phyloP scores from a whole-genome alignment of 2,888 invertebrate species.

The Temnothorax rugatulus region DNA sequence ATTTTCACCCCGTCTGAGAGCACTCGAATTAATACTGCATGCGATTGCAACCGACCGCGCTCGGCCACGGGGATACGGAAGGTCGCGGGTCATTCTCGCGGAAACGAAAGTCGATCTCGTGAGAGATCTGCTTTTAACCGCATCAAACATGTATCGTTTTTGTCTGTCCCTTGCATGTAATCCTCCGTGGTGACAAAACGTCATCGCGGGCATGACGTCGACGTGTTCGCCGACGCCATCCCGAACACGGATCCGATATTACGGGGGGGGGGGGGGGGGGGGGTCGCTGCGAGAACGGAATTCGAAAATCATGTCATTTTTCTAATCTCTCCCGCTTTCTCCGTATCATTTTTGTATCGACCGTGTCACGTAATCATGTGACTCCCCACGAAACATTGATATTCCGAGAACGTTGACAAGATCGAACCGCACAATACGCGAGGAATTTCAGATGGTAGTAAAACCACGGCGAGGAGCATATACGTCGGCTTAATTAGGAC shows the following conservation, averaged over 20 bases:
- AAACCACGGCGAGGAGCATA: constrained; percentile 22
- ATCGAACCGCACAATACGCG: background rate
- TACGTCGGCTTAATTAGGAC: constrained; percentile 45
- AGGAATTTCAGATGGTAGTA: constrained; percentile 8
- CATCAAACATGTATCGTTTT: constrained; percentile 50
- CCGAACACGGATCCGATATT: background rate
- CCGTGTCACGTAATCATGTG: background rate
- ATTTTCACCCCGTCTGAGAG: constrained; percentile 80
- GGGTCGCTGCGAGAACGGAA: background rate
- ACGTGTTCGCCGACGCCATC: background rate
- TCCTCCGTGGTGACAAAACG: constrained; percentile 38
- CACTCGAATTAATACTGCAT: constrained; percentile 83
- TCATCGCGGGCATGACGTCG: background rate
- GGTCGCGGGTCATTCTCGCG: constrained; percentile 66
- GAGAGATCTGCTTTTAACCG: constrained; percentile 55
- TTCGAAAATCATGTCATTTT: background rate
- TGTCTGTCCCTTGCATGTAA: background rate
- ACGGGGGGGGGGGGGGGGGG: too few species aligned
- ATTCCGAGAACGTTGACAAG: constrained; percentile 3
- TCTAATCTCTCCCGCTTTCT: background rate
- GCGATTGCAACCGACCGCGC: constrained; percentile 61
- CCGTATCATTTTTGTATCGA: background rate
- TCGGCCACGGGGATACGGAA: constrained; percentile 64
- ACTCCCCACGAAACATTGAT: background rate
- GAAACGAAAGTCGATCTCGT: constrained; percentile 68